Percentiles rank a stretch among this genome's conserved stretches.
phyloP scores from a whole-genome alignment of 2,797 vertebrate genomes.

The Urophycis tenuis region DNA sequence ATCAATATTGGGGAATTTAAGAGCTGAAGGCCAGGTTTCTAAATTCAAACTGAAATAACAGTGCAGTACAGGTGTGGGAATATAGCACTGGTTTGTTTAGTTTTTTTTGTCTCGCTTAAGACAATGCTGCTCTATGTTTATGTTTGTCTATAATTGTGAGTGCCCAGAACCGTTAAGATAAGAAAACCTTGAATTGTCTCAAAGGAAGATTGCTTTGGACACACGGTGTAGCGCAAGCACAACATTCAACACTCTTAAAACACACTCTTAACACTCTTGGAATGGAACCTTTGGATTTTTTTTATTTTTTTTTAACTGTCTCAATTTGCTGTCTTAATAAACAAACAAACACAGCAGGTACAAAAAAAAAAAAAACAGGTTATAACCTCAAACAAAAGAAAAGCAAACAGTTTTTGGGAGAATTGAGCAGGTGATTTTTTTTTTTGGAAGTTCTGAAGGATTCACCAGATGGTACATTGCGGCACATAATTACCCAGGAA shows the following conservation, averaged over 20 bases:
- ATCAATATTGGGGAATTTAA: not conserved
- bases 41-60: not conserved
- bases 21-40: not conserved
- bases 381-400: not conserved
- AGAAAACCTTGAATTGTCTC: not conserved
- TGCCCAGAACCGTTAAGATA: not conserved
- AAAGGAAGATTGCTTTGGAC: not conserved
- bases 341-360: not conserved
- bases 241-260: not conserved
- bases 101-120: not conserved
- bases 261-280: not conserved
- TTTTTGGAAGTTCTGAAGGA: not conserved
- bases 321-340: not conserved
- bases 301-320: not conserved
- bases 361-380: not conserved
- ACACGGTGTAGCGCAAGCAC: not conserved
- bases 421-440: not conserved
- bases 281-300: not conserved
- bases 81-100: not conserved
- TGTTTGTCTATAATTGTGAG: no score
- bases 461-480: not conserved
- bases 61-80: not conserved
- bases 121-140: not conserved
- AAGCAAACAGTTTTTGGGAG: not conserved
- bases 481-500: not conserved